These are phyloP conservation scores for Pyrocephalus nanus DNA, from an alignment of 2,797 vertebrate genomes.

Conservation along the genomic window DNA sequence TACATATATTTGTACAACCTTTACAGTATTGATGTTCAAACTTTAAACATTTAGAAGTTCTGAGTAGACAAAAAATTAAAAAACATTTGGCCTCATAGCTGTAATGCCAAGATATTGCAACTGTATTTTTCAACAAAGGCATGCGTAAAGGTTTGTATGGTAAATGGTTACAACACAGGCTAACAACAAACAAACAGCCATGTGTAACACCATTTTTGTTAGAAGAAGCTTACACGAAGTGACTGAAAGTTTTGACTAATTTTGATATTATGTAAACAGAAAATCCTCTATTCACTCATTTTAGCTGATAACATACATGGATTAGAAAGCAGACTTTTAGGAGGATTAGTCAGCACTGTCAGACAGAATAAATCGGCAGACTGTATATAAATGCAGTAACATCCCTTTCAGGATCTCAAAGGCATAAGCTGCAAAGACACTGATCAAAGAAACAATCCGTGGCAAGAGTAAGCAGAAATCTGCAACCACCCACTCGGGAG, in stretches of 20 bases:
- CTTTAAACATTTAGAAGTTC: neutral
- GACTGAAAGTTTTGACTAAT: slow-evolving; percentile 36
- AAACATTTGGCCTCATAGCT: neutral
- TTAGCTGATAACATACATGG: slow-evolving; percentile 33
- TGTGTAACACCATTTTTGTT: neutral
- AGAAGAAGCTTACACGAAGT: neutral
- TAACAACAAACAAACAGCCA: neutral
- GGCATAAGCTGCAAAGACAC: slow-evolving; percentile 2
- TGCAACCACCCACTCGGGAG: neutral
- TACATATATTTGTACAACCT: neutral
- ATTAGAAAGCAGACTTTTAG: slow-evolving; percentile 54
- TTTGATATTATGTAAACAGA: slow-evolving; percentile 42
- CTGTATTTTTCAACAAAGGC: neutral
- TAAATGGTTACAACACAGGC: neutral
- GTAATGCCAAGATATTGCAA: neutral
- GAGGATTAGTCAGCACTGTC: slow-evolving; percentile 56
- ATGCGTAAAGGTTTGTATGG: neutral
- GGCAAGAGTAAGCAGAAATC: neutral
- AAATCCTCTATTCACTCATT: slow-evolving; percentile 56
- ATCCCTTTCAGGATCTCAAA: neutral
- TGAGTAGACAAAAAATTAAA: neutral
- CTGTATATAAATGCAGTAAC: slow-evolving; percentile 2
- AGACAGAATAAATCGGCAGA: neutral
- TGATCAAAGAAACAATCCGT: slow-evolving; percentile 4
- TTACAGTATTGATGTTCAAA: neutral